phyloP scores from a whole-genome alignment of 2,888 invertebrate genomes.

The Ornithoptera alexandrae region DNA sequence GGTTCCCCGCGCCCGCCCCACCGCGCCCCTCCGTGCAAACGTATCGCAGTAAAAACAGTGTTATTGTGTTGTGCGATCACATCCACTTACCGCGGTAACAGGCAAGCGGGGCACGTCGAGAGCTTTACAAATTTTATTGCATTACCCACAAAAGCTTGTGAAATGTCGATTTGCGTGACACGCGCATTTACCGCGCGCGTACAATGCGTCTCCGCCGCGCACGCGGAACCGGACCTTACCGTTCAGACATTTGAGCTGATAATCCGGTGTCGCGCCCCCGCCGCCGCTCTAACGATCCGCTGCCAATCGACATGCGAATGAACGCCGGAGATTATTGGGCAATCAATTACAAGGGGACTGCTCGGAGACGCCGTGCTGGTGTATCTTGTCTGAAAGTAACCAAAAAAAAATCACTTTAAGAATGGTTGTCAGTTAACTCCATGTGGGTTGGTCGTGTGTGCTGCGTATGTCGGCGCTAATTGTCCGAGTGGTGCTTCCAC shows the following conservation, averaged over 20 bases:
- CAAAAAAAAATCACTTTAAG: too few species aligned
- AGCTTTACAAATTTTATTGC: slow-evolving; percentile 1
- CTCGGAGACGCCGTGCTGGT: too few species aligned
- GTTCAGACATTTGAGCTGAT: neutral
- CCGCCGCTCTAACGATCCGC: neutral
- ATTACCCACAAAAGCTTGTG: neutral
- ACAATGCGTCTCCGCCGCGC: neutral
- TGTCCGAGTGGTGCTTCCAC: too few species aligned
- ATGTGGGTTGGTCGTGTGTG: too few species aligned
- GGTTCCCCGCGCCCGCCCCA: too few species aligned
- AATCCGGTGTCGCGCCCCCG: neutral
- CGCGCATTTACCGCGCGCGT: too few species aligned
- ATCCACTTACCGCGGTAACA: neutral
- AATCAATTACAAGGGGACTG: slow-evolving; percentile 15
- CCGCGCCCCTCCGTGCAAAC: too few species aligned
- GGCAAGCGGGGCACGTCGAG: neutral
- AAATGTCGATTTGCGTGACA: neutral
- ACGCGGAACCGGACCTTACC: neutral
- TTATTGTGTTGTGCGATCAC: neutral
- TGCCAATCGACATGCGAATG: slow-evolving; percentile 4
- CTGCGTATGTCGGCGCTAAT: too few species aligned
- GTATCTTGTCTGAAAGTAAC: too few species aligned
- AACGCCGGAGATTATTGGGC: slow-evolving; percentile 7
- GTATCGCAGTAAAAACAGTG: too few species aligned
- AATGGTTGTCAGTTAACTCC: too few species aligned